phyloP scores from a whole-genome alignment of 2,797 vertebrate species.

The Protosalanx chinensis region DNA sequence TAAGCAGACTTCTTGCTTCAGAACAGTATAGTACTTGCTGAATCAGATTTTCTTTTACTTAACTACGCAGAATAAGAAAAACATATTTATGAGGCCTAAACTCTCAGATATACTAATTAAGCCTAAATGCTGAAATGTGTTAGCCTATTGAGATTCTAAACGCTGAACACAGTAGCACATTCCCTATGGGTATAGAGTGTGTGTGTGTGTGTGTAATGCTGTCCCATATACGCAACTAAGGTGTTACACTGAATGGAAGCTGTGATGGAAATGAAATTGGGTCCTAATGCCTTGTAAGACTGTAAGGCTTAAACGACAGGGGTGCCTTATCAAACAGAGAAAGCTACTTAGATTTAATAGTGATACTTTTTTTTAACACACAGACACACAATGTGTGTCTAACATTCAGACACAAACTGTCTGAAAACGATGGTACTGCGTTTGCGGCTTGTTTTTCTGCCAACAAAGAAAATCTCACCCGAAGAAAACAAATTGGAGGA shows the following conservation, averaged over 20 bases:
- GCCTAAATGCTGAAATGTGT: too few species aligned
- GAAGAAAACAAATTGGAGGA: neutral
- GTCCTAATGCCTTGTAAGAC: neutral
- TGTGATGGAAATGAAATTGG: slow-evolving; percentile 3
- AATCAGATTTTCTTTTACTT: too few species aligned
- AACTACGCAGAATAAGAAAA: too few species aligned
- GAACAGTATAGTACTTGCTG: too few species aligned
- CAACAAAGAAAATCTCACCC: neutral
- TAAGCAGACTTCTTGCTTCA: neutral
- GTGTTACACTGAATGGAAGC: slow-evolving; percentile 4
- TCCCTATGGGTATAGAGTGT: too few species aligned
- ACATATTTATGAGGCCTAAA: too few species aligned
- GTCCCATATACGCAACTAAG: neutral
- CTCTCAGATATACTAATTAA: too few species aligned
- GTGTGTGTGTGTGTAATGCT: neutral
- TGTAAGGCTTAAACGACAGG: neutral
- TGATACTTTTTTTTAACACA: too few species aligned
- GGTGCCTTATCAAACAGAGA: neutral
- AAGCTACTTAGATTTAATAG: neutral
- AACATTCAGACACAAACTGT: neutral
- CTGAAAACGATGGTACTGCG: neutral
- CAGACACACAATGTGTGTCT: neutral
- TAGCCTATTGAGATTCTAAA: too few species aligned
- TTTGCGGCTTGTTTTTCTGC: neutral
- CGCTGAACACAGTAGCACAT: too few species aligned